Percentiles rank a stretch among this genome's conserved stretches.
Evolutionary conservation across 2,797 vertebrate species (phyloP).

Genomic region (Antrozous pallidus): DNA sequence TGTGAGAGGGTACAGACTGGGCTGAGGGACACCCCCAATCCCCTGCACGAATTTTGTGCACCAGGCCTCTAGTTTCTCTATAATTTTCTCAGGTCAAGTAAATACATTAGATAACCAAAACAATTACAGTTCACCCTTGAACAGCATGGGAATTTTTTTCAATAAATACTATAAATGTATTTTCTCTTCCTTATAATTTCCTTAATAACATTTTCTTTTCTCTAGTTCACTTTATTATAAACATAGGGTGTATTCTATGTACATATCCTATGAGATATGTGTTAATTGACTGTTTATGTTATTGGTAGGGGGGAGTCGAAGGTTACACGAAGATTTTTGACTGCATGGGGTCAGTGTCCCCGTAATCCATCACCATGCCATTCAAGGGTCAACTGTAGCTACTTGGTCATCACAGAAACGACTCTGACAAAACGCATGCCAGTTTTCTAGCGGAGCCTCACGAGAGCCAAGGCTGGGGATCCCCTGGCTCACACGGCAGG

Average conservation of each 20-base stretch:
- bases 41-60: too few species aligned
- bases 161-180: not conserved
- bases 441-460: not conserved
- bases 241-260: not conserved
- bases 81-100: not conserved
- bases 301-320: not conserved
- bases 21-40: too few species aligned
- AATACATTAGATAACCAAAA: not conserved
- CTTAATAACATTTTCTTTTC: not conserved
- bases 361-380: not conserved
- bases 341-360: not conserved
- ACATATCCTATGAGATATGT: not conserved
- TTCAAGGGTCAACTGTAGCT: not conserved
- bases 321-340: not conserved
- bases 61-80: not conserved
- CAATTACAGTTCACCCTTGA: not conserved
- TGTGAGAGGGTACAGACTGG: too few species aligned
- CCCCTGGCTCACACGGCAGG: not conserved
- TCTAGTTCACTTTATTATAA: not conserved
- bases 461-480: not conserved
- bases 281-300: not conserved
- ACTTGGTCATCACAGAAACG: not conserved
- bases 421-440: not conserved
- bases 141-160: not conserved
- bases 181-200: not conserved